Evolutionary conservation across 2,797 vertebrate species (phyloP).

Genomic region (Phylloscopus collybita): DNA sequence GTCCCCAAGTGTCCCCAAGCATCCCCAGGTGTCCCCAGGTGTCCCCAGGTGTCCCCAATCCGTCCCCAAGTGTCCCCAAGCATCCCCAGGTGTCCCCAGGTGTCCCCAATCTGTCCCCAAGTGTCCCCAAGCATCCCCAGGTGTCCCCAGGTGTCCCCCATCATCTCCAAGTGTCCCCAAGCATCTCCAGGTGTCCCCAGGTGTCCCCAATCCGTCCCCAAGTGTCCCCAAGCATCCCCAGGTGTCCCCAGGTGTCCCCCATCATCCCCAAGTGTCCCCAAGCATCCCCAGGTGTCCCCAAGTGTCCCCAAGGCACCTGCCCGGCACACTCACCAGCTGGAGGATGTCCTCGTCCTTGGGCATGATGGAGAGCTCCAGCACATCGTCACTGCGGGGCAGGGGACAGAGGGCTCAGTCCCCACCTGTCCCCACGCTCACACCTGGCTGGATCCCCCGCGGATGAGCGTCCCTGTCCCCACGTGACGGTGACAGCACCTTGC

Average conservation of each 20-base stretch:
- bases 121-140: not conserved
- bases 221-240: not conserved
- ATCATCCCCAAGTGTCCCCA: not conserved
- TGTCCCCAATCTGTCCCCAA: no score
- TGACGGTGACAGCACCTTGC: rapidly evolving
- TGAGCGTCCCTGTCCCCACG: rapidly evolving
- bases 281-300: not conserved
- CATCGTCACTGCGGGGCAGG: slow-evolving; percentile 83
- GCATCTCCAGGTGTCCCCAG: no score
- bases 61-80: not conserved
- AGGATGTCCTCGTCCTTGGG: slow-evolving; percentile 97
- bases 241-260: not conserved
- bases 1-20: not conserved
- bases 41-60: not conserved
- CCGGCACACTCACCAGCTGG: slow-evolving; percentile 88
- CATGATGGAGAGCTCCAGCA: slow-evolving; percentile 96
- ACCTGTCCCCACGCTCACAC: not conserved
- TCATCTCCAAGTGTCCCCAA: no score
- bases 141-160: not conserved
- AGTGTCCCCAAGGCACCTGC: not conserved
- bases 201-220: not conserved
- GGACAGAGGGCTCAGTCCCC: not conserved
- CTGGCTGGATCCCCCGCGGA: rapidly evolving
- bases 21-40: not conserved
- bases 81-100: not conserved